Percentiles rank a stretch among this genome's conserved stretches.
Evolutionary conservation across 2,888 invertebrate species (phyloP).

Genomic region (Calameuta filiformis): DNA sequence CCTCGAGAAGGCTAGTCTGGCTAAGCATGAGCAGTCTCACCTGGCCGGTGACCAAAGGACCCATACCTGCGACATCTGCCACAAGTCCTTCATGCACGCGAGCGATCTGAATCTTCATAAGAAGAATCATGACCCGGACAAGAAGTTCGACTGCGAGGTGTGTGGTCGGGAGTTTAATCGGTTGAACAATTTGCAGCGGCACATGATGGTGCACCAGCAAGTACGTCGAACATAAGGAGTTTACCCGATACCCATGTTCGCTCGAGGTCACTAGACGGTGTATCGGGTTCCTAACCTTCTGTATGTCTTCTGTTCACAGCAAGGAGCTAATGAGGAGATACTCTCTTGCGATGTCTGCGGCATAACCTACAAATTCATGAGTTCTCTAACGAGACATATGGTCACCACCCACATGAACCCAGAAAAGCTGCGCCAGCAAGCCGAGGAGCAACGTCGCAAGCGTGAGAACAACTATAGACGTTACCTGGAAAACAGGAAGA

Average conservation of each 20-base stretch:
- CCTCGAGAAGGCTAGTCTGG: constrained; percentile 62
- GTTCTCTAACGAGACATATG: constrained; percentile 73
- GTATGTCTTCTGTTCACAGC: constrained; percentile 26
- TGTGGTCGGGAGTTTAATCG: constrained; percentile 64
- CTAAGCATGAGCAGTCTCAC: constrained; percentile 66
- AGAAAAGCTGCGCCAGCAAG: constrained; percentile 61
- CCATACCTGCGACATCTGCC: constrained; percentile 69
- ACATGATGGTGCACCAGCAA: constrained; percentile 65
- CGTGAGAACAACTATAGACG: constrained; percentile 63
- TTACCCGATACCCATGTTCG: constrained; percentile 1
- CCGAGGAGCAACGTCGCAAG: constrained; percentile 62
- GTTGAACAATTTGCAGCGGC: constrained; percentile 64
- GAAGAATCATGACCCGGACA: constrained; percentile 64
- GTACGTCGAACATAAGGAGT: constrained; percentile 40
- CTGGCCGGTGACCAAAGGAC: constrained; percentile 60
- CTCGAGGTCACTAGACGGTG: neutral
- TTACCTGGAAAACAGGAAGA: constrained; percentile 61
- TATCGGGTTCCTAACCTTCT: neutral
- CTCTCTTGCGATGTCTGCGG: constrained; percentile 67
- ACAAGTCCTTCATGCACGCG: constrained; percentile 69
- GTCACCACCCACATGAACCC: constrained; percentile 70
- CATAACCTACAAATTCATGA: constrained; percentile 69
- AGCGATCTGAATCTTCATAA: constrained; percentile 66
- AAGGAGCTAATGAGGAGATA: constrained; percentile 60
- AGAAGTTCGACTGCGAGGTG: constrained; percentile 64